Base-by-base conservation (phyloP, 1,140 invertebrate genomes). In the Drosophila watanabei region DNA sequence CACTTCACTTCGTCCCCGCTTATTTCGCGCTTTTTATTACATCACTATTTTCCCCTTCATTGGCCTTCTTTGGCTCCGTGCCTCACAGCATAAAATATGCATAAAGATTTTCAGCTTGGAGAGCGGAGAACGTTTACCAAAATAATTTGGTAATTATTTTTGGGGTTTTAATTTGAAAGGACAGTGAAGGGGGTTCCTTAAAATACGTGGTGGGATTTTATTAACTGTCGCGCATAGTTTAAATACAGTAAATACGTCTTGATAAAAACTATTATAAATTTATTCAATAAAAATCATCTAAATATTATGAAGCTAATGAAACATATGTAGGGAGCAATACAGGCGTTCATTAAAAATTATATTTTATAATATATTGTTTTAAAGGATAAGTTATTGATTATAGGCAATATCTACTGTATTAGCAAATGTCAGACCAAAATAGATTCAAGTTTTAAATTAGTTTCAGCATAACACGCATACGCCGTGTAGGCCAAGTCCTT, bases 121-220 rank as follows among this genome's bases (percentile, higher is more conserved):
- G 49, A 43, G 43, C 11, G 69, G 46, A 24, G 56, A 73, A 61
- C 70, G 41, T 65, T 75, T 69, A 62, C 57, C 58, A 69, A 80
- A 84, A 77, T 64, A 60, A 70, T 71, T 84, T 77, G 13, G 32
- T 54, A 63, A 68, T 64, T 72, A 61, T 80, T 58, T 79, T 59
- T 62, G 58, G 30, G 77, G 52, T 59, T 72, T 72, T 28, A 24
- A 33, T 30, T 73, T 54, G 10, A 56, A 5, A 28, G 1, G 5
- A 3, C 5, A 20, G 48, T 0, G 7, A 0, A 30, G 14, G 24
- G 37, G 35, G 20, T 13, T 18, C 30, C n/a, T n/a, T 45, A 43
- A 66, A 45, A 24, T 45, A 61, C 51, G 18, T 46, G 45, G 52
- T 8, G 28, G 68, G 68, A 28, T 46, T 49, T 49, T 43, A 65